phyloP scores from a whole-genome alignment of 2,888 invertebrate genomes.

The Xestia sexstrigata region DNA sequence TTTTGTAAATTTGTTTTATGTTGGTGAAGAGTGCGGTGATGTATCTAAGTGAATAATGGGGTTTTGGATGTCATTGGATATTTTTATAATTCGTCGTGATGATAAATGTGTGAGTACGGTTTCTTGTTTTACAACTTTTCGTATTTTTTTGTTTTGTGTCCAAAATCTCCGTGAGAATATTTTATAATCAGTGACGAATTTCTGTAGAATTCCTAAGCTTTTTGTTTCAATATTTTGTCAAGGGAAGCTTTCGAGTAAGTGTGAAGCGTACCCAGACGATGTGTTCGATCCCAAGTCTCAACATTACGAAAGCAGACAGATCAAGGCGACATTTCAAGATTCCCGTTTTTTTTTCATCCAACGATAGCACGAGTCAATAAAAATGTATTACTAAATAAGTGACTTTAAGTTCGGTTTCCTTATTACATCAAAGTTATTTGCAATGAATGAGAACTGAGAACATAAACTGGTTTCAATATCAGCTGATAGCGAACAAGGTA shows the following conservation, averaged over 20 bases:
- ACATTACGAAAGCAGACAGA: constrained; percentile 17
- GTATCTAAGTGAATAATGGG: constrained; percentile 78
- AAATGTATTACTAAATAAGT: constrained; percentile 22
- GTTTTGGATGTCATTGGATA: constrained; percentile 70
- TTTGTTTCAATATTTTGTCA: neutral
- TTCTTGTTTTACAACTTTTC: constrained; percentile 22
- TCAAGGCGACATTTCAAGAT: constrained; percentile 14
- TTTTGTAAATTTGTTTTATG: constrained; percentile 57
- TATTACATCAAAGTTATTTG: constrained; percentile 64
- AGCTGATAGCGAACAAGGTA: constrained; percentile 83
- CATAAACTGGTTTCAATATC: constrained; percentile 82
- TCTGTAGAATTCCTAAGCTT: constrained; percentile 13
- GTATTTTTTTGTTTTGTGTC: constrained; percentile 7
- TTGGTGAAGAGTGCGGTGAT: constrained; percentile 59
- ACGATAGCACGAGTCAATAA: constrained; percentile 21
- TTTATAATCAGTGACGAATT: neutral
- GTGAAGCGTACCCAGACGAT: constrained; percentile 9
- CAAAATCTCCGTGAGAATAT: constrained; percentile 25
- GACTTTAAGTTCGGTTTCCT: too few species aligned
- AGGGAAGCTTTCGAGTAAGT: constrained; percentile 3
- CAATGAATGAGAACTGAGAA: constrained; percentile 80
- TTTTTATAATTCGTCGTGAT: constrained; percentile 83
- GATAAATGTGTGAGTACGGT: constrained; percentile 83
- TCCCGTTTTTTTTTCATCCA: constrained; percentile 24
- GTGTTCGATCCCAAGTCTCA: constrained; percentile 5